These are phyloP conservation scores for Crenuchus spilurus DNA, from an alignment of 2,797 vertebrate genomes.

Conservation along the genomic window DNA sequence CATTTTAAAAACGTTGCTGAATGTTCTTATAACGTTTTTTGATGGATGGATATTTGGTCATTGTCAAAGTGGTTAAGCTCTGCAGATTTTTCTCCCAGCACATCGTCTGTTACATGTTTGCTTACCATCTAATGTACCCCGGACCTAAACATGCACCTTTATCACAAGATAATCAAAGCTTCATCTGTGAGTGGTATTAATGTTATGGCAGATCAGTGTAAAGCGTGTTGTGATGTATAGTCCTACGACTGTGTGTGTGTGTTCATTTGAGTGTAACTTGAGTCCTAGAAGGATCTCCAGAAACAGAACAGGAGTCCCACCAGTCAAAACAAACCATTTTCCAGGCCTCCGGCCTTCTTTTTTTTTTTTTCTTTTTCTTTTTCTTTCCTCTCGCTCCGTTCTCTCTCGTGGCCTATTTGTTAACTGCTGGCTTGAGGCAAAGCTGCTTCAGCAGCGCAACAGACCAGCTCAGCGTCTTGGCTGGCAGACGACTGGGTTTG, in stretches of 20 bases:
- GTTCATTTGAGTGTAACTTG: slow-evolving; percentile 19
- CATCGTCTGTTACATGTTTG: too few species aligned
- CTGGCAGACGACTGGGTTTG: not conserved
- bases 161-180: too few species aligned
- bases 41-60: too few species aligned
- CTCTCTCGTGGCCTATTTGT: slow-evolving; percentile 14
- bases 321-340: slow-evolving; percentile 49
- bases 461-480: not conserved
- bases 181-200: too few species aligned
- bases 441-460: slow-evolving; percentile 23
- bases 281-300: slow-evolving; percentile 27
- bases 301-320: slow-evolving; percentile 19
- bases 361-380: slow-evolving; percentile 10
- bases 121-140: too few species aligned
- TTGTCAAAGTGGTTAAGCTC: too few species aligned
- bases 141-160: too few species aligned
- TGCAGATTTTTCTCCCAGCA: too few species aligned
- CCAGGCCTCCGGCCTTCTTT: slow-evolving; percentile 19
- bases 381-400: not conserved
- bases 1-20: too few species aligned
- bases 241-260: slow-evolving; percentile 1
- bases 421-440: slow-evolving; percentile 28
- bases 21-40: too few species aligned
- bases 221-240: too few species aligned
- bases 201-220: too few species aligned